Evolutionary conservation across 2,797 vertebrate species (phyloP).

Genomic region (Thaleichthys pacificus): DNA sequence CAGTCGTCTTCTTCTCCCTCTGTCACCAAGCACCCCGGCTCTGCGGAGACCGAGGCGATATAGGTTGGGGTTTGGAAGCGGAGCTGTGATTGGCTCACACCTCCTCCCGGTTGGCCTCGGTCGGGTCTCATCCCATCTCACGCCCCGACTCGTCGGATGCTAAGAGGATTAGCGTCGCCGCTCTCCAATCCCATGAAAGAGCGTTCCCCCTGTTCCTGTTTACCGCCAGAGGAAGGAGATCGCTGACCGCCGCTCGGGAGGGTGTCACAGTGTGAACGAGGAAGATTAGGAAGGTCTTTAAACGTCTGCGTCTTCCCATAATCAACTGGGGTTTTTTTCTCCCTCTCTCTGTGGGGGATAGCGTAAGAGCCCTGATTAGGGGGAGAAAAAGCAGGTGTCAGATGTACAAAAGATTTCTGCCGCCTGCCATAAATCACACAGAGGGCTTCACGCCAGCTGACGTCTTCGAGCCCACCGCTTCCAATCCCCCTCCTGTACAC

Average conservation of each 20-base stretch:
- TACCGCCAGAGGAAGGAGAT: neutral
- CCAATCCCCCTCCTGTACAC: conserved; percentile 34
- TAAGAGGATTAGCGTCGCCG: conserved; percentile 64
- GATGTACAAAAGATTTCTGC: conserved; percentile 31
- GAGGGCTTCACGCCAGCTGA: conserved; percentile 35
- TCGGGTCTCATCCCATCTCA: conserved; percentile 19
- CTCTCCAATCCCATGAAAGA: conserved; percentile 59
- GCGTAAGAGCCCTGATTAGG: conserved; percentile 45
- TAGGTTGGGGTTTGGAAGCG: no score
- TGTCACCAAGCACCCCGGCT: neutral
- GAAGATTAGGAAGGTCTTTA: conserved; percentile 38
- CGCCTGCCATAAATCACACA: conserved; percentile 28
- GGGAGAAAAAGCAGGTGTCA: conserved; percentile 42
- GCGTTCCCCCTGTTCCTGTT: conserved; percentile 48
- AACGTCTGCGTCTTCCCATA: conserved; percentile 48
- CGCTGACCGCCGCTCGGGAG: conserved; percentile 35
- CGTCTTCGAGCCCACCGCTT: conserved; percentile 45
- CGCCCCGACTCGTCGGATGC: conserved; percentile 55
- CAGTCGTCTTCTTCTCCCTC: neutral
- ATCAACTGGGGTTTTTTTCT: conserved; percentile 41
- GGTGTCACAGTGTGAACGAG: conserved; percentile 41
- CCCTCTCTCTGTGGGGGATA: conserved; percentile 46
- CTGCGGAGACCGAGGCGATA: no score
- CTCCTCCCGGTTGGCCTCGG: neutral
- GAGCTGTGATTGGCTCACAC: neutral